Evolutionary conservation across 2,888 invertebrate genomes (phyloP).

Genomic region (Cylindroiulus punctatus): DNA sequence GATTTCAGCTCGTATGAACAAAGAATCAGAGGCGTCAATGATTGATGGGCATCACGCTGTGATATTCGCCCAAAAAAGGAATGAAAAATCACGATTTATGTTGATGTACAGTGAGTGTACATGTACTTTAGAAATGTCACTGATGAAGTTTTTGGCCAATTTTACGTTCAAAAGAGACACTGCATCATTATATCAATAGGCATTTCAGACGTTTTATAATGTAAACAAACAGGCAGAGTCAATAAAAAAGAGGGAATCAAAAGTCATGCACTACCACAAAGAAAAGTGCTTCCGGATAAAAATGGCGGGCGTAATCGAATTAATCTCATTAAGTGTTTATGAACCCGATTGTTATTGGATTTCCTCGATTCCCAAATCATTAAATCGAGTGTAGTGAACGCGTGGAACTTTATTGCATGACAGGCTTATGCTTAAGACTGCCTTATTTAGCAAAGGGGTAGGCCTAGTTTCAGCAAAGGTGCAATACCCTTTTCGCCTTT

Average conservation of each 20-base stretch:
- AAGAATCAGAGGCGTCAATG: not conserved
- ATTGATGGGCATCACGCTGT: conserved; percentile 23
- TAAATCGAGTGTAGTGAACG: conserved; percentile 19
- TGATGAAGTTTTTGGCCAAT: too few species aligned
- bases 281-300: not conserved
- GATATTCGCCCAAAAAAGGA: not conserved
- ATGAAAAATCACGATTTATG: conserved; percentile 17
- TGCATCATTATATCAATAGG: too few species aligned
- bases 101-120: too few species aligned
- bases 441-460: not conserved
- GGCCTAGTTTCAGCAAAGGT: conserved; percentile 20
- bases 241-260: too few species aligned
- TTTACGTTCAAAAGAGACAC: too few species aligned
- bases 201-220: too few species aligned
- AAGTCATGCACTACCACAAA: not conserved
- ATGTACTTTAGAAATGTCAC: too few species aligned
- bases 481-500: not conserved
- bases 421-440: not conserved
- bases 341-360: conserved; percentile 29
- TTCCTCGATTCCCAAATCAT: conserved; percentile 42
- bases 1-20: not conserved
- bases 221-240: too few species aligned
- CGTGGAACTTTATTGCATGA: not conserved
- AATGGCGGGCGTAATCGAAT: not conserved
- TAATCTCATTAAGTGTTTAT: conserved; percentile 37